Conservation (phyloP, 2,797 vertebrate species). For the Erpetoichthys calabaricus region DNA sequence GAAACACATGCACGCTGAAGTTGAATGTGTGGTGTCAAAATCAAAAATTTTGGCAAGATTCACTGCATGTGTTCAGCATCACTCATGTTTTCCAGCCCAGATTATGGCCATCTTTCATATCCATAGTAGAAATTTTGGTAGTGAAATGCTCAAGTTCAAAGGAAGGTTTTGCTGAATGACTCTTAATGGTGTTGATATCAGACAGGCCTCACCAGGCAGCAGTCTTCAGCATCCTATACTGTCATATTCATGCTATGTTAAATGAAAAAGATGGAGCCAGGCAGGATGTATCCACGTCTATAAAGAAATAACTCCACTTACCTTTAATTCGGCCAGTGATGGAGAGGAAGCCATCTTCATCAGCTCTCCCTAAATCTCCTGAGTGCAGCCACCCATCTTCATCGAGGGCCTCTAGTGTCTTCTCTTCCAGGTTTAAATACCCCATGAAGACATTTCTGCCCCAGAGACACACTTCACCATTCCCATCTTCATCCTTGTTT, state of each 20-base stretch:
- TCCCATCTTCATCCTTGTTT: conserved; percentile 47
- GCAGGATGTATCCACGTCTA: no score
- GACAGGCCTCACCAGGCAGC: no score
- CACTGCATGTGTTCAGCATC: not conserved
- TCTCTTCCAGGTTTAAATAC: conserved; percentile 73
- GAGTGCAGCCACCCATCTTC: conserved; percentile 71
- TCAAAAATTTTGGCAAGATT: no score
- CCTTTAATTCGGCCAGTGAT: conserved; percentile 77
- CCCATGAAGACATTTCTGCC: conserved; percentile 78
- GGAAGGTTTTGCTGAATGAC: no score
- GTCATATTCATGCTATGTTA: no score
- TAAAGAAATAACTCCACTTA: conserved; percentile 16
- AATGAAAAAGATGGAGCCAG: no score
- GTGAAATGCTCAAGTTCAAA: no score
- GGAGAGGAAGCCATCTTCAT: conserved; percentile 65
- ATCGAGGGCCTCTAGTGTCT: conserved; percentile 60
- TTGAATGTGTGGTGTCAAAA: no score
- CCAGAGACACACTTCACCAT: conserved; percentile 74
- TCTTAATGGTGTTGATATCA: no score
- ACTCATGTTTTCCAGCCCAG: not conserved
- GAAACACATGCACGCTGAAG: not conserved
- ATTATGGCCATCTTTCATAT: not conserved
- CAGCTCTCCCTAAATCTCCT: conserved; percentile 60
- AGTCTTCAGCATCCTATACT: no score
- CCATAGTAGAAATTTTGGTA: not conserved